A percentile compares a stretch with the other conserved stretches of the same genome.
These are phyloP conservation scores for Sebastes fasciatus DNA, from an alignment of 2,113 vertebrate genomes.

Conservation along the genomic window DNA sequence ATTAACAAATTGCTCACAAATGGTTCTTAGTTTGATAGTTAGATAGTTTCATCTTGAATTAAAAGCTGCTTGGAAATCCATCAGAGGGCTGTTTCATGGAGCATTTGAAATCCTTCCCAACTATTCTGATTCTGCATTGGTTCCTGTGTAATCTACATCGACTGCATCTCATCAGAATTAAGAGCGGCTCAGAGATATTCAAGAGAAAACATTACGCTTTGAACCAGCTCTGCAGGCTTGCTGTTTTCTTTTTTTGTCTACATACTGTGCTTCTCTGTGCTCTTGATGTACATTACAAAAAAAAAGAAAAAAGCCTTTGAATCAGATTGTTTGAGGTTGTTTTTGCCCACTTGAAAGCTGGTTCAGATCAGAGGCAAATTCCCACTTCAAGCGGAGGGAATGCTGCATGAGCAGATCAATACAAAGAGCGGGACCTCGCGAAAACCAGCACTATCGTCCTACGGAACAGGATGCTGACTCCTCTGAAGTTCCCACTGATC, in stretches of 20 bases:
- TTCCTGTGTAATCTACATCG: constrained; percentile 15
- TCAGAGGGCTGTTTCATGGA: background rate
- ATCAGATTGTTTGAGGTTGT: constrained; percentile 58
- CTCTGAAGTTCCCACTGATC: constrained; percentile 45
- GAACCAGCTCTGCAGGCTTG: constrained; percentile 21
- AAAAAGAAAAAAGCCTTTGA: constrained; percentile 39
- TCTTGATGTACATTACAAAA: constrained; percentile 27
- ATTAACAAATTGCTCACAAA: constrained; percentile 17
- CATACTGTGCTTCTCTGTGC: background rate
- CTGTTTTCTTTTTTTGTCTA: background rate
- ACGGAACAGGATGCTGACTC: constrained; percentile 22
- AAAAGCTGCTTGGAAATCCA: constrained; percentile 9
- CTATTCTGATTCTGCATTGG: background rate
- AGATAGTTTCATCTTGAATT: background rate
- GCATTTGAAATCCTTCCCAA: constrained; percentile 19
- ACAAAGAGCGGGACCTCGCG: constrained; percentile 24
- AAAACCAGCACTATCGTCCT: constrained; percentile 35
- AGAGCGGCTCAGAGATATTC: constrained; percentile 11
- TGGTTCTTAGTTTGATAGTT: background rate
- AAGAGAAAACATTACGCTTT: constrained; percentile 36
- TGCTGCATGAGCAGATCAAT: constrained; percentile 70
- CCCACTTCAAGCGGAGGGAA: constrained; percentile 46
- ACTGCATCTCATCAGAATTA: constrained; percentile 29
- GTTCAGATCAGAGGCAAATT: constrained; percentile 60
- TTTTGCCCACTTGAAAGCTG: constrained; percentile 59